Evolutionary conservation across 2,888 invertebrate species (phyloP).

Genomic region (Electrophaes corylata): DNA sequence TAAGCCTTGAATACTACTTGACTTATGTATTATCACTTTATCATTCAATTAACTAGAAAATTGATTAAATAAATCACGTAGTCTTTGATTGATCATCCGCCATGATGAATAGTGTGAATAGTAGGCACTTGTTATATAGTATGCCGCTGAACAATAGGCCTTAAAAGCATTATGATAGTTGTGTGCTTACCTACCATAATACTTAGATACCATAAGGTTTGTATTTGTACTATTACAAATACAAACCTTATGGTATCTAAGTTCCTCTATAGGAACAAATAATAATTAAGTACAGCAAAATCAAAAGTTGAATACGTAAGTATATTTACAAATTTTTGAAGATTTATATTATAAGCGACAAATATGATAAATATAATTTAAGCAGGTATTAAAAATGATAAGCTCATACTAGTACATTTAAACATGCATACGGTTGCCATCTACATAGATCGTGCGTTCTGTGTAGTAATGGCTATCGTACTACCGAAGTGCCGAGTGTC

Average conservation of each 20-base stretch:
- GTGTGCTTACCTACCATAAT: not conserved
- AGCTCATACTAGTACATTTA: constrained; percentile 17
- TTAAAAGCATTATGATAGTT: constrained; percentile 14
- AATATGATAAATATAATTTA: constrained; percentile 55
- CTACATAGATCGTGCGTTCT: not conserved
- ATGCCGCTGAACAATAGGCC: not conserved
- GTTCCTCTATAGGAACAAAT: constrained; percentile 1
- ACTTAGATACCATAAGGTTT: not conserved
- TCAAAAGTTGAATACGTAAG: not conserved
- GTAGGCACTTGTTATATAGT: not conserved
- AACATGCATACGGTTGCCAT: not conserved
- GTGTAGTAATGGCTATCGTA: not conserved
- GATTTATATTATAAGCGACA: constrained; percentile 52
- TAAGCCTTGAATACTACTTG: not conserved
- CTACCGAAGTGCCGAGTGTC: no score
- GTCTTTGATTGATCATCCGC: constrained; percentile 14
- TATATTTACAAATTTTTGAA: constrained; percentile 40
- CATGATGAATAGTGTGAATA: not conserved
- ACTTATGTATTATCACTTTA: not conserved
- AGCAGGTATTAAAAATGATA: constrained; percentile 57
- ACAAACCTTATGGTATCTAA: no score
- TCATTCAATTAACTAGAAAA: constrained; percentile 1
- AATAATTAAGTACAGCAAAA: not conserved
- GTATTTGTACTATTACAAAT: constrained; percentile 1
- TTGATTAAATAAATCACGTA: constrained; percentile 7